Evolutionary conservation across 2,888 invertebrate species (phyloP), one percentile per base, ranked within the genome.

Genomic region (Hesperia comma): DNA sequence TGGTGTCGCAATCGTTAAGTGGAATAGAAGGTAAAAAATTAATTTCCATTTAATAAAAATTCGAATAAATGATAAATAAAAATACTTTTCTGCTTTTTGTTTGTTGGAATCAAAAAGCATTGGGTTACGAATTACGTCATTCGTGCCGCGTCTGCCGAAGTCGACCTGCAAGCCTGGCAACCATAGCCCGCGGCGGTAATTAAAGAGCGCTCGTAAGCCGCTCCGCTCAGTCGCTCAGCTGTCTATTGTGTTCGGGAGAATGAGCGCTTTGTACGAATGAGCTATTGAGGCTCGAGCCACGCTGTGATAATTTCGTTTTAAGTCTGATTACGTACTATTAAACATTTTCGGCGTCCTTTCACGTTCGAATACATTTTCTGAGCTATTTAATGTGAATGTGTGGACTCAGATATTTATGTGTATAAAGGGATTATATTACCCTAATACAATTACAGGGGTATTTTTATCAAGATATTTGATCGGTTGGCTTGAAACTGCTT

Each of bases 211-310:
- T 64, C 49, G 43, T 8, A 53, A 58, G 51, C 14, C 40, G 43
- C 15, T 51, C 56, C 63, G 63, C 63, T 69, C 67, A 68, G 67
- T 26, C 64, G 63, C 63, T 69, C 67, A 69, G 69, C 67, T 67
- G 67, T 68, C 55, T 63, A 63, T 69, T 63, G 63, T 69, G 57
- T 33, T 57, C 33, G 26, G 41, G 49, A 66, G 60, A 66, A 66
- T 60, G 54, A 60, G 26, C 60, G 58, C 54, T 66, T 66, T 66
- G 66, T 54, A 41, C 43, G 51, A 66, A 60, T 54, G 60, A 60
- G 60, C 66, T 54, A 60, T 60, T 57, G 58, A 53, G 51, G 26
- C 49, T 64, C 49, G 51, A 53, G 58, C 64, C 64, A 58, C 64
- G 64, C 64, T 58, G 58, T 40, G 58, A 64, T 63, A 49, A 49